Conservation (phyloP, 2,888 invertebrate species). For the Brenthis hecate region DNA sequence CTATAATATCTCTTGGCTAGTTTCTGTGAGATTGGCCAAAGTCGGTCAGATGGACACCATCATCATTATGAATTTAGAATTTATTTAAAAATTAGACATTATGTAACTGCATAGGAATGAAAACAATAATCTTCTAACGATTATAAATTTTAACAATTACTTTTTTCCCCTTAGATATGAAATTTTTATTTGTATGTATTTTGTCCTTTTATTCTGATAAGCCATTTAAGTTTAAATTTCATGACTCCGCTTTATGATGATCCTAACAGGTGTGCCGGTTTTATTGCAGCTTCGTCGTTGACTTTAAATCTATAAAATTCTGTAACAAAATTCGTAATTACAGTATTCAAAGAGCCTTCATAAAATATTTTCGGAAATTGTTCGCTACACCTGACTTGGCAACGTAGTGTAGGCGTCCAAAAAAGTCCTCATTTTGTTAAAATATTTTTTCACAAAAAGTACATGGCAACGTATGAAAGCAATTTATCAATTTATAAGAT, state of each 20-base stretch:
- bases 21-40: no score
- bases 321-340: slow-evolving; percentile 33
- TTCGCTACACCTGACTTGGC: slow-evolving; percentile 22
- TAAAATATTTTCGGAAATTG: slow-evolving; percentile 31
- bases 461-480: background rate
- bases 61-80: no score
- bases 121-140: no score
- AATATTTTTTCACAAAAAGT: slow-evolving; percentile 1
- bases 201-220: background rate
- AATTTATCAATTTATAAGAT: background rate
- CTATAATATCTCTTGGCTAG: no score
- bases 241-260: background rate
- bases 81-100: no score
- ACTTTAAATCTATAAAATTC: slow-evolving; percentile 24
- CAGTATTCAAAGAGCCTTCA: slow-evolving; percentile 27
- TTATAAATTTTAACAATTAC: no score
- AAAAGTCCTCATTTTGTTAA: slow-evolving; percentile 7
- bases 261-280: background rate
- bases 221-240: background rate
- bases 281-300: slow-evolving; percentile 20
- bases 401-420: background rate
- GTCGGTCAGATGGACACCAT: no score
- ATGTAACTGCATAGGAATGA: no score
- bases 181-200: no score
- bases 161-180: no score